Evolutionary conservation across 1,140 invertebrate genomes (phyloP), one percentile per base, ranked within the genome.

Genomic region (Meteorus sp.): DNA sequence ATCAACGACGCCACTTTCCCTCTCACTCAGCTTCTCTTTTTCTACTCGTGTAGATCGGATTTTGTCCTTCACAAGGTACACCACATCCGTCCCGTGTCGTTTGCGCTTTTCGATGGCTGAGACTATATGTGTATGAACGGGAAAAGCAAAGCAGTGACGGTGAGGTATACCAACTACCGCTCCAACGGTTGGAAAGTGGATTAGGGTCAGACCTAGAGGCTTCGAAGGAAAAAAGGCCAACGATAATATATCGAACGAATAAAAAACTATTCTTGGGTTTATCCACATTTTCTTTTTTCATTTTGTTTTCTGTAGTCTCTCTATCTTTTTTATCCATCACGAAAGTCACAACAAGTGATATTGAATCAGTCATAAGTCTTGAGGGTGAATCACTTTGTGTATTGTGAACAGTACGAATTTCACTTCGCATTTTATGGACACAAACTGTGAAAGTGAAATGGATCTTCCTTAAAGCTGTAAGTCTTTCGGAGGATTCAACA

Each of bases 121-220:
- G 9, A 33, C 25, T 48, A 15, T 33, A 33, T n/a, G n/a, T n/a
- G n/a, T n/a, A n/a, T n/a, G n/a, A n/a, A n/a, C n/a, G n/a, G n/a
- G n/a, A n/a, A n/a, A n/a, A n/a, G n/a, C n/a, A 11, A n/a, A 39
- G 13, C 8, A 39, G 35, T 11, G 2, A n/a, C 47, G 31, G 27
- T 15, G 27, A 33, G 47, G 47, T 33, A 33, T 23, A 47, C 22
- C 9, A 11, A 25, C 44, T 47, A 47, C 29, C 13, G 25, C 23
- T 50, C 27, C 27, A 50, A 31, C 27, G 25, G 47, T 50, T 29
- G 23, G 47, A 50, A 50, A 35, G 47, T 50, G 27, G 47, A 50
- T 50, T 50, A 50, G 13, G 47, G 47, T 50, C 47, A 50, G 27
- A n/a, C n/a, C 47, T 50, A 23, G 47, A 31, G 33, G 47, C 27